phyloP scores from a whole-genome alignment of 2,797 vertebrate genomes.

The Gobio occitaniae region DNA sequence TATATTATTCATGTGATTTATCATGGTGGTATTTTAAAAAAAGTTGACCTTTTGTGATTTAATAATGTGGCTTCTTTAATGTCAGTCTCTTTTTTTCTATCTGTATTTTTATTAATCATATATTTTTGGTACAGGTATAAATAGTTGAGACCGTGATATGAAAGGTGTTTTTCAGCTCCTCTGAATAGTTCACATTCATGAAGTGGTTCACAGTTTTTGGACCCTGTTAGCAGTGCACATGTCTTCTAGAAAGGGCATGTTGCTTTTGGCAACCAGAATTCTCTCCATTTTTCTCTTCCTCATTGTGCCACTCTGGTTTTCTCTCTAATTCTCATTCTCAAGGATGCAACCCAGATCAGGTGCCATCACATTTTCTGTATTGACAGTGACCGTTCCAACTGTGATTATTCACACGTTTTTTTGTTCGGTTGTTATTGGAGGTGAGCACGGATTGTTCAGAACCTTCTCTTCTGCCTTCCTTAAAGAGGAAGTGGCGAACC shows the following conservation, averaged over 20 bases:
- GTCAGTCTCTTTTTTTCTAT: too few species aligned
- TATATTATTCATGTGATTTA: too few species aligned
- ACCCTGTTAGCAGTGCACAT: background rate
- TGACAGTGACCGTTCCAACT: background rate
- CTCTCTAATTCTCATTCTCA: constrained; percentile 6
- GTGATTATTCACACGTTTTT: background rate
- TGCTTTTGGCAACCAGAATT: constrained; percentile 35
- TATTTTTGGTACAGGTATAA: background rate
- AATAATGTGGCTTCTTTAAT: too few species aligned
- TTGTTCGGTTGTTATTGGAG: background rate
- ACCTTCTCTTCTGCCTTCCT: background rate
- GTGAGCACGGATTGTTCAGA: constrained; percentile 5
- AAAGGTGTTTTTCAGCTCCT: background rate
- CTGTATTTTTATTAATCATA: background rate
- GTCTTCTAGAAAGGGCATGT: constrained; percentile 21
- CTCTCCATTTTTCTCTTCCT: background rate
- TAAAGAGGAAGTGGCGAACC: constrained; percentile 11
- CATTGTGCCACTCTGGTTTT: constrained; percentile 22
- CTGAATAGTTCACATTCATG: background rate
- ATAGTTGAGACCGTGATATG: too few species aligned
- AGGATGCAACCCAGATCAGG: background rate
- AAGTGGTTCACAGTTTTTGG: constrained; percentile 2
- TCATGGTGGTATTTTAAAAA: too few species aligned
- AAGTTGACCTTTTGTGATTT: too few species aligned
- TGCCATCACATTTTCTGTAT: background rate